A percentile compares a stretch with the other conserved stretches of the same genome.
Conservation (phyloP, 2,797 vertebrate species). For the Microctenopoma steveboyesi region DNA sequence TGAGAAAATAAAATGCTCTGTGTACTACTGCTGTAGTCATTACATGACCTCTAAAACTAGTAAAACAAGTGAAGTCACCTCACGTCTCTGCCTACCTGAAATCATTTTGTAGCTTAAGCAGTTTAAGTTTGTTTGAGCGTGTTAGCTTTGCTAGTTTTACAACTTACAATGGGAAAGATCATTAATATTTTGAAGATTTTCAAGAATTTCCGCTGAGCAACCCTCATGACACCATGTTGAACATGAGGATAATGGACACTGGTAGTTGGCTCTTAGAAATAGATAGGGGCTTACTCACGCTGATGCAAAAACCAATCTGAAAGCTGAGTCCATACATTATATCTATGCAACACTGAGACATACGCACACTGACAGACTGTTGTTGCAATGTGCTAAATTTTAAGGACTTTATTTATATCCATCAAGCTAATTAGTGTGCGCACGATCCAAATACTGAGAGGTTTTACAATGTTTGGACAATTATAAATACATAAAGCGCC, state of each 20-base stretch:
- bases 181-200: slow-evolving; percentile 50
- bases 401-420: slow-evolving; percentile 74
- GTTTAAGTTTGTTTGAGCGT: slow-evolving; percentile 19
- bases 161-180: slow-evolving; percentile 18
- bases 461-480: slow-evolving; percentile 80
- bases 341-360: slow-evolving; percentile 22
- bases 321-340: slow-evolving; percentile 47
- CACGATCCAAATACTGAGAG: slow-evolving; percentile 74
- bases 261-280: slow-evolving; percentile 31
- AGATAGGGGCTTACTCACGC: slow-evolving; percentile 34
- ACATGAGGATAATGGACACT: slow-evolving; percentile 42
- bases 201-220: slow-evolving; percentile 6
- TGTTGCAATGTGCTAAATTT: slow-evolving; percentile 59
- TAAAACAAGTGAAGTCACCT: neutral
- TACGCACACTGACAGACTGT: slow-evolving; percentile 26
- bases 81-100: neutral
- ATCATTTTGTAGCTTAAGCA: slow-evolving; percentile 11
- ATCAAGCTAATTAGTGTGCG: slow-evolving; percentile 76
- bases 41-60: too few species aligned
- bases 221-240: slow-evolving; percentile 30
- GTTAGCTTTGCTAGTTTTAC: slow-evolving; percentile 29
- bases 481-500: slow-evolving; percentile 81
- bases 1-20: neutral
- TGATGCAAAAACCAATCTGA: slow-evolving; percentile 33
- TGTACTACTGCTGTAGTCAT: too few species aligned